A percentile compares a stretch with the other conserved stretches of the same genome.
Evolutionary conservation across 2,888 invertebrate species (phyloP).

Genomic region (Sphecodes monilicornis): DNA sequence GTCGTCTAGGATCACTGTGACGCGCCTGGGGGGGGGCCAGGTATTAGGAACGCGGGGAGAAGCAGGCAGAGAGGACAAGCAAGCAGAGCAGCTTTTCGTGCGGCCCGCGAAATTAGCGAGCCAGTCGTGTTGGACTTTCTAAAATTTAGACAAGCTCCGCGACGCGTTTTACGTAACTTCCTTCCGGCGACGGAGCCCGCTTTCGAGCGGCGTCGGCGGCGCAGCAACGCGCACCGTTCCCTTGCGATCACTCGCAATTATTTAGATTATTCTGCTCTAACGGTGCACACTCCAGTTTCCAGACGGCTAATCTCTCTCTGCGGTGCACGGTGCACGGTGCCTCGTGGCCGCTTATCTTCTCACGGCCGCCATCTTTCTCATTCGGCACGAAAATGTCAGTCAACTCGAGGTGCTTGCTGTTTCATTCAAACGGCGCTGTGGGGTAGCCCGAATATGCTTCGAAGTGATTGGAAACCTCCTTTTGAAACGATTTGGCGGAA

Average conservation of each 20-base stretch:
- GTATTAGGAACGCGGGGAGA: background rate
- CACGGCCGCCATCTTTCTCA: background rate
- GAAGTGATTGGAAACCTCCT: background rate
- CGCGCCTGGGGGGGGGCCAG: background rate
- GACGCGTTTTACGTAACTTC: constrained; percentile 42
- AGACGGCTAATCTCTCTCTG: background rate
- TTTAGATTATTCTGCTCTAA: constrained; percentile 3
- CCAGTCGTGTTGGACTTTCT: constrained; percentile 36
- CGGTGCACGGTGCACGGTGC: background rate
- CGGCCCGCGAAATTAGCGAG: constrained; percentile 12
- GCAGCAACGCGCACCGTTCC: background rate
- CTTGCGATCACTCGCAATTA: constrained; percentile 11
- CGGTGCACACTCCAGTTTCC: constrained; percentile 2
- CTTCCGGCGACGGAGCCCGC: constrained; percentile 31
- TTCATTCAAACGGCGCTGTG: background rate
- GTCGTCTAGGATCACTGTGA: background rate
- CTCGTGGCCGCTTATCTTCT: background rate
- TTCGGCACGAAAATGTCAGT: background rate
- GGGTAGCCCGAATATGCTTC: background rate
- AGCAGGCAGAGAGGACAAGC: background rate
- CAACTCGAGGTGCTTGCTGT: background rate
- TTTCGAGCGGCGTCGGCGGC: constrained; percentile 25
- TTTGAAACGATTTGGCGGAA: background rate
- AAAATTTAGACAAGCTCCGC: constrained; percentile 33
- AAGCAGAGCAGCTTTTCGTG: constrained; percentile 5